These are phyloP conservation scores for Cnemophilus loriae DNA, from an alignment of 2,113 vertebrate species.

Conservation along the genomic window DNA sequence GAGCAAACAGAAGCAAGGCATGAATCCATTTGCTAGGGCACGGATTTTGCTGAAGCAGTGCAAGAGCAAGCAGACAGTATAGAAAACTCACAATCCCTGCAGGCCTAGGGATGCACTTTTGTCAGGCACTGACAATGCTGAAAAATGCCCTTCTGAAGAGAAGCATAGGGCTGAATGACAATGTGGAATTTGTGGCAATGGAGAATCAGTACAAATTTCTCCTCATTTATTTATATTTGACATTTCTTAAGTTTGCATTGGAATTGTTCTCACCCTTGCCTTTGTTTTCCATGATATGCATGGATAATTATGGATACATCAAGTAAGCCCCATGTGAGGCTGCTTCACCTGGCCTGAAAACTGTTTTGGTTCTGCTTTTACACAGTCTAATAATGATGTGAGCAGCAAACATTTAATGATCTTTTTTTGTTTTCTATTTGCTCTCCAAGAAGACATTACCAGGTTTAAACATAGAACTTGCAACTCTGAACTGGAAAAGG, in stretches of 20 bases:
- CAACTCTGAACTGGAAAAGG: background rate
- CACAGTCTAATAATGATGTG: background rate
- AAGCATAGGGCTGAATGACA: background rate
- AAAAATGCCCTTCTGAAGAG: conserved; percentile 23
- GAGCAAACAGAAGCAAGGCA: conserved; percentile 21
- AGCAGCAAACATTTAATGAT: background rate
- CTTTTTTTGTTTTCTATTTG: background rate
- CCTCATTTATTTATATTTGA: background rate
- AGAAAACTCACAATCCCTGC: background rate
- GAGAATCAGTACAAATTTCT: background rate
- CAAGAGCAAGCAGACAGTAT: background rate
- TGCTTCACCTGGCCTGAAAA: background rate
- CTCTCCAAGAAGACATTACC: background rate
- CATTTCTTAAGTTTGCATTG: background rate
- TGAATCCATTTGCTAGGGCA: background rate
- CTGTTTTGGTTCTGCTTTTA: background rate
- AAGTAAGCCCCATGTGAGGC: background rate
- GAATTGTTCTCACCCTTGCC: background rate
- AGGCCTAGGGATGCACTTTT: background rate
- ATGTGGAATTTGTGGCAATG: background rate
- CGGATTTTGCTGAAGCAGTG: background rate
- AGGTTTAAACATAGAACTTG: background rate
- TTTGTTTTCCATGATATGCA: background rate
- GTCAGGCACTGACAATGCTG: background rate
- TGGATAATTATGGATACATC: background rate